phyloP scores from a whole-genome alignment of 2,888 invertebrate species.

The Pimpla rufipes region DNA sequence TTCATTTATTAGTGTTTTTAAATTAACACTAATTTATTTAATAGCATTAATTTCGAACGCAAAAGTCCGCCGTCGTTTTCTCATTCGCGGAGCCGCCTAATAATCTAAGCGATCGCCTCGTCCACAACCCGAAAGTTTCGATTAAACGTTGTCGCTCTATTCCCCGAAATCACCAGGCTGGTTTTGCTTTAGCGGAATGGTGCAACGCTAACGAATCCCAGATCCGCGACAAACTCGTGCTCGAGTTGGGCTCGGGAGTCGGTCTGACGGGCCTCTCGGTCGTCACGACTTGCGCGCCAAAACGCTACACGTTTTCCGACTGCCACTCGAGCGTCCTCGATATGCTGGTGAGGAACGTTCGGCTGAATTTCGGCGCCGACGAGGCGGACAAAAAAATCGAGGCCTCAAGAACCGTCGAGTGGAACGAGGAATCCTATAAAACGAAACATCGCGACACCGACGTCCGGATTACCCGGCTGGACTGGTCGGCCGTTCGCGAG shows the following conservation, averaged over 20 bases:
- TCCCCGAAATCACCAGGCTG: constrained; percentile 87
- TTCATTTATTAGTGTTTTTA: too few relatives aligned
- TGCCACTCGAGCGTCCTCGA: constrained; percentile 89
- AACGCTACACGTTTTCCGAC: constrained; percentile 89
- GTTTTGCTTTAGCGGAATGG: constrained; percentile 91
- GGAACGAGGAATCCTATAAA: constrained; percentile 55
- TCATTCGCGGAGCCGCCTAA: background rate
- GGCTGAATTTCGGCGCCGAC: constrained; percentile 86
- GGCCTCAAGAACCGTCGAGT: constrained; percentile 46
- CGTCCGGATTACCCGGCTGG: constrained; percentile 83
- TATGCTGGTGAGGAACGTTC: constrained; percentile 88
- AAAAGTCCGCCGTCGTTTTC: constrained; percentile 24
- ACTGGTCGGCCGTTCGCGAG: constrained; percentile 86
- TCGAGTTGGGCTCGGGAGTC: constrained; percentile 93
- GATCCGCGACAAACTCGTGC: constrained; percentile 87
- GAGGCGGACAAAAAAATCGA: constrained; percentile 36
- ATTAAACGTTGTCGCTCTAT: constrained; percentile 28
- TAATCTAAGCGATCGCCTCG: background rate
- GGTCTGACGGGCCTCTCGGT: constrained; percentile 91
- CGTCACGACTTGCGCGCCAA: constrained; percentile 87
- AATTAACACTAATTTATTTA: too few relatives aligned
- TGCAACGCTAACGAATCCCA: constrained; percentile 87
- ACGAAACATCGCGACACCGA: constrained; percentile 67
- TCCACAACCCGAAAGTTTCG: background rate
- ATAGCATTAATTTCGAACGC: too few relatives aligned